Percentiles rank a stretch among this genome's conserved stretches.
These are phyloP conservation scores for Phrynosoma blainvillii DNA, from an alignment of 2,113 vertebrate genomes.

Conservation along the genomic window DNA sequence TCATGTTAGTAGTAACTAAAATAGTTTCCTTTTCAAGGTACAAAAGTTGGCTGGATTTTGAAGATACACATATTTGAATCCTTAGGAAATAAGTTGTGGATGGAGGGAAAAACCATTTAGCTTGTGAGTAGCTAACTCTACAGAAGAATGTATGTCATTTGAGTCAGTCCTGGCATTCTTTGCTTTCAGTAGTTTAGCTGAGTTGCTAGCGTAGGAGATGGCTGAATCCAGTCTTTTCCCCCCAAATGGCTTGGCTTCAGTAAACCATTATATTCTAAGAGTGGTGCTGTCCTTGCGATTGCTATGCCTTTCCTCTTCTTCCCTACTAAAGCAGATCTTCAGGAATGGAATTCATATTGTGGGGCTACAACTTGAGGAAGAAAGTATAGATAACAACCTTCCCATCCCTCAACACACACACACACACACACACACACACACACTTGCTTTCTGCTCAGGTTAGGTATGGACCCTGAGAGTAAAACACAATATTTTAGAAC, in stretches of 20 bases:
- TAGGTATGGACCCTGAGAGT: neutral
- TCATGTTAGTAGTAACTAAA: neutral
- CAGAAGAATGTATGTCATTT: neutral
- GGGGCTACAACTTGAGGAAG: neutral
- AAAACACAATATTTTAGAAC: neutral
- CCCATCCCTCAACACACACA: neutral
- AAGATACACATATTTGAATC: neutral
- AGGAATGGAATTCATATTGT: neutral
- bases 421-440: neutral
- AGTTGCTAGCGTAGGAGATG: neutral
- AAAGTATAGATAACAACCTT: neutral
- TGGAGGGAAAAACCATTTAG: neutral
- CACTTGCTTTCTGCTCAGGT: neutral
- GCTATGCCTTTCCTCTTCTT: fast-evolving
- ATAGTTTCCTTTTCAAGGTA: neutral
- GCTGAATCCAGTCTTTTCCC: neutral
- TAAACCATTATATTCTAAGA: neutral
- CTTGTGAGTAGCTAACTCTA: neutral
- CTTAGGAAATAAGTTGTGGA: neutral
- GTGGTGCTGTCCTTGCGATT: neutral
- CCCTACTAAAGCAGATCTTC: neutral
- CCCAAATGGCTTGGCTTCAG: neutral
- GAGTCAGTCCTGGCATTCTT: neutral
- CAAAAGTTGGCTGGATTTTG: neutral
- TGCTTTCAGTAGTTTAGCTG: neutral